These are phyloP conservation scores for Vannuccia rotundouncinata DNA, from an alignment of 2,888 invertebrate species.

Conservation along the genomic window DNA sequence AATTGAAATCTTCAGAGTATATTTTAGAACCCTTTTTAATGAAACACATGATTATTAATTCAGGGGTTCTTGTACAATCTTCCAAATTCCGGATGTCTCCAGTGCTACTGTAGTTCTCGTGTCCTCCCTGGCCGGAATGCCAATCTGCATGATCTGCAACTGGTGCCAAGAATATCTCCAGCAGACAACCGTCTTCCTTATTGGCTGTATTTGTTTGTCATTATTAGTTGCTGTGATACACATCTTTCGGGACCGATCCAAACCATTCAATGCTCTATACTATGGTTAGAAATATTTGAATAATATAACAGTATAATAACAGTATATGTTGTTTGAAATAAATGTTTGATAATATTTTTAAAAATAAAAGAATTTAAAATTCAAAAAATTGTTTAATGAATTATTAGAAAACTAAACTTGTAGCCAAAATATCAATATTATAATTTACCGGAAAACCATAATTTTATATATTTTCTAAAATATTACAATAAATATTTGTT, in stretches of 20 bases:
- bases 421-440: too few species aligned
- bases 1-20: not conserved
- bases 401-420: too few species aligned
- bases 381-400: too few species aligned
- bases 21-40: not conserved
- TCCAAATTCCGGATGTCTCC: not conserved
- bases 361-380: too few species aligned
- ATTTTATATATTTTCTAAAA: too few species aligned
- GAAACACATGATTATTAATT: not conserved
- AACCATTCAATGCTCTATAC: conserved; percentile 40
- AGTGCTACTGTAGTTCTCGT: not conserved
- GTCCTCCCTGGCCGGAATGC: not conserved
- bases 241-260: conserved; percentile 29
- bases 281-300: not conserved
- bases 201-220: conserved; percentile 38
- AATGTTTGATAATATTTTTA: too few species aligned
- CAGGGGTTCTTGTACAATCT: not conserved
- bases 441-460: too few species aligned
- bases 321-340: too few species aligned
- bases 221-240: conserved; percentile 40
- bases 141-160: conserved; percentile 23
- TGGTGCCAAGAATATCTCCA: conserved; percentile 29
- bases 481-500: too few species aligned
- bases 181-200: conserved; percentile 39
- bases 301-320: too few species aligned